phyloP scores from a whole-genome alignment of 1,140 invertebrate genomes.

The Trialeurodes vaporariorum region DNA sequence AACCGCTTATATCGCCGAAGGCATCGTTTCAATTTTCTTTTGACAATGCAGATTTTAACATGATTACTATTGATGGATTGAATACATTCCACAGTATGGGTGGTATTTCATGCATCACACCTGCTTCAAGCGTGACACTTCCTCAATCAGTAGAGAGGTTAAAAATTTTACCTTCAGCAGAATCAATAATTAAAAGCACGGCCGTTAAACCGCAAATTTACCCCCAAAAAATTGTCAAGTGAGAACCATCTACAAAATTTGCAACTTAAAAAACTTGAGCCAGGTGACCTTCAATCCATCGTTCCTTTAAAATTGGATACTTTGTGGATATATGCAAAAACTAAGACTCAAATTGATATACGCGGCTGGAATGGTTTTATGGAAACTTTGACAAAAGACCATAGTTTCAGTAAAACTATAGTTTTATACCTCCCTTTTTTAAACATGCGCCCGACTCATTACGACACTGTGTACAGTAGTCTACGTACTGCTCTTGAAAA shows the following conservation, averaged over 20 bases:
- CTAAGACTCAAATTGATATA: not conserved
- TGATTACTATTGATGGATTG: constrained; percentile 23
- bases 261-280: not conserved
- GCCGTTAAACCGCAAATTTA: not conserved
- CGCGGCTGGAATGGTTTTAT: not conserved
- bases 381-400: not conserved
- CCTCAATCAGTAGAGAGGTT: not conserved
- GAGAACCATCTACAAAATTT: not conserved
- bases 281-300: not conserved
- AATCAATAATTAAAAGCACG: not conserved
- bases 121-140: not conserved
- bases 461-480: not conserved
- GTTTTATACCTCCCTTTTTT: constrained; percentile 10
- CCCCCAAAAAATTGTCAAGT: not conserved
- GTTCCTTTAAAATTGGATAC: not conserved
- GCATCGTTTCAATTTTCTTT: constrained; percentile 26
- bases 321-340: not conserved
- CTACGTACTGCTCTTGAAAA: not conserved
- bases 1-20: constrained; percentile 5
- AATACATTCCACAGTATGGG: constrained; percentile 28
- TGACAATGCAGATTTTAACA: constrained; percentile 28
- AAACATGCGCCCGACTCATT: not conserved
- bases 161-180: not conserved
- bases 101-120: constrained; percentile 21
- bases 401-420: not conserved